Base-by-base conservation (phyloP, 2,797 vertebrate species). In the Leontocebus nigricollis region DNA sequence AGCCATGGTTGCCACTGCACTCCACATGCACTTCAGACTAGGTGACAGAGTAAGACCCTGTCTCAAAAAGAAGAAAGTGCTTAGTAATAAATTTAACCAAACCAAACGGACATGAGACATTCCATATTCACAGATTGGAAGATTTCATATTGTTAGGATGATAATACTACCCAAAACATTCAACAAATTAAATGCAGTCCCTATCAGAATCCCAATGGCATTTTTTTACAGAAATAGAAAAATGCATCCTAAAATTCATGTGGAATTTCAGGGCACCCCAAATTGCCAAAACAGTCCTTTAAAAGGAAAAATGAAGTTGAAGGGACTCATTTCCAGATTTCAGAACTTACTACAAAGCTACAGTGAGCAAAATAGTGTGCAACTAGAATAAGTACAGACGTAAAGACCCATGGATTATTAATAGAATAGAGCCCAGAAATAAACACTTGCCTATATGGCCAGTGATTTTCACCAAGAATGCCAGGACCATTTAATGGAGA, bases 241-340 rank as follows among this genome's bases (percentile, higher is more conserved):
- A 94, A 13, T 44, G 12, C 33, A 96, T 67, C 39, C 83, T 84
- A 93, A 97, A 91, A 59, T 91, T 88, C 7, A 33, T 73, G 22
- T 27, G 55, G 8, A 73, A 80, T 79, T 84, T 93, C 36, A 95
- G 22, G 12, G 3, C 24, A 81, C 55, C 30, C 26, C 22, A 2
- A 88, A 52, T 88, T 52, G 4, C 61, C 36, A 81, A 85, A 93
- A 76, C 10, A 83, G 3, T 88, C 83, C 83, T 93, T 95, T 7
- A 77, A 77, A 72, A 93, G 46, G 30, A 75, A 89, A 95, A 76
- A 27, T 13, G 67, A 88, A 85, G 10, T 83, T 85, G 77, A 52
- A 80, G 7, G 2, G 2, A 76, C 33, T 88, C 70, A 20, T n/a
- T 33, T 86, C 33, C 27, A 48, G 36, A 73, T 88, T 84, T 83